These are phyloP conservation scores for Drosophila kohkoa DNA, from an alignment of 1,140 invertebrate species.

Conservation along the genomic window DNA sequence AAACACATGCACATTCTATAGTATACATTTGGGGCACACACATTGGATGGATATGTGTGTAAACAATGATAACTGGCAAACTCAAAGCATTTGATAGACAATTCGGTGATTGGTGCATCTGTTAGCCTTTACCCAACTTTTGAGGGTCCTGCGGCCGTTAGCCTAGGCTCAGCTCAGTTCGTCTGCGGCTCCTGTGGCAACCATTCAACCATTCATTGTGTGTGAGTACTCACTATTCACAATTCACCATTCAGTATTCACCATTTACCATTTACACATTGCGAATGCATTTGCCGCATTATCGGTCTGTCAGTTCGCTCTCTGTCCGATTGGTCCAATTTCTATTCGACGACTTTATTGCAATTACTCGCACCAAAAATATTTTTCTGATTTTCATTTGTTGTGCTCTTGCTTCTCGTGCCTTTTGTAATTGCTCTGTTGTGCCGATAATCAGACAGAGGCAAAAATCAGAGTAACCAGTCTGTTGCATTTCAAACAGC, in stretches of 20 bases:
- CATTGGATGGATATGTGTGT: not conserved
- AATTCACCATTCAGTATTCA: conserved; percentile 13
- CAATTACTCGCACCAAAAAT: conserved; percentile 74
- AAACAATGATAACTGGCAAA: conserved; percentile 41
- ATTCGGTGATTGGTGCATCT: conserved; percentile 18
- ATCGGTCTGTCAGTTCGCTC: conserved; percentile 14
- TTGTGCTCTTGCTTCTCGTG: conserved; percentile 25
- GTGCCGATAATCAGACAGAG: conserved; percentile 59
- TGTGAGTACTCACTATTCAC: not conserved
- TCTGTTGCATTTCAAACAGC: not conserved
- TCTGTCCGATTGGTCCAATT: conserved; percentile 20
- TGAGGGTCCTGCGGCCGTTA: conserved; percentile 32
- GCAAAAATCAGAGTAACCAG: conserved; percentile 15
- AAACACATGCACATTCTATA: not conserved
- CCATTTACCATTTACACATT: conserved; percentile 29
- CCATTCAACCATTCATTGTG: conserved; percentile 2
- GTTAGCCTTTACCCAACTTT: conserved; percentile 40
- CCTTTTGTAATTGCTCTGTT: conserved; percentile 39
- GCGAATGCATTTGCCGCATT: conserved; percentile 44
- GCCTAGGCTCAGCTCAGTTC: not conserved
- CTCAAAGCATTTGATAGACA: conserved; percentile 41
- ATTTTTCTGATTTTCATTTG: conserved; percentile 68
- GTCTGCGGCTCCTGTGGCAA: conserved; percentile 47
- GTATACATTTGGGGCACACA: not conserved
- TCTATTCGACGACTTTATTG: conserved; percentile 67